phyloP scores from a whole-genome alignment of 2,888 invertebrate genomes.

The Thymelicus lineola region DNA sequence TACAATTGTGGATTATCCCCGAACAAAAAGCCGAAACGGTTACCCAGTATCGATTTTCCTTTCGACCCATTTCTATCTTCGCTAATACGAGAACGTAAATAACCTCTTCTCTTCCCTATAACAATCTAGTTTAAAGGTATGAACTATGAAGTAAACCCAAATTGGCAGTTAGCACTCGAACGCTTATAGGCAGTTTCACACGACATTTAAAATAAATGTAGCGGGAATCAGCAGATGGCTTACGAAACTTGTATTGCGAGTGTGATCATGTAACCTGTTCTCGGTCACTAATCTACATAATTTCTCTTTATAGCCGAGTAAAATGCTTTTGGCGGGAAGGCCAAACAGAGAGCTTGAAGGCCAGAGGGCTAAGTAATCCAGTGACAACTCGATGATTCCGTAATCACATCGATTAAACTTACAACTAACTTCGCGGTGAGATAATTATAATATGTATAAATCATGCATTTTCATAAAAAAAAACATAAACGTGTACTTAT shows the following conservation, averaged over 20 bases:
- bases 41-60: constrained; percentile 18
- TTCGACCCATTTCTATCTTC: constrained; percentile 12
- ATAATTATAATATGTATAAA: no score
- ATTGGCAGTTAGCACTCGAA: no score
- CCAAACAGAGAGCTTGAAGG: no score
- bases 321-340: background rate
- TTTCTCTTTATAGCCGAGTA: constrained; percentile 18
- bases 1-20: constrained; percentile 24
- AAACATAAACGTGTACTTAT: no score
- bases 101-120: background rate
- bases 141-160: background rate
- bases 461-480: no score
- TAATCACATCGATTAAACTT: no score
- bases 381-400: no score
- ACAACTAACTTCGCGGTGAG: no score
- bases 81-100: background rate
- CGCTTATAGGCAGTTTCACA: constrained; percentile 15
- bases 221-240: constrained; percentile 40
- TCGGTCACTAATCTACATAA: constrained; percentile 17
- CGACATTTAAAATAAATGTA: constrained; percentile 12
- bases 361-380: no score
- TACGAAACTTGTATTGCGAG: constrained; percentile 40
- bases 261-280: constrained; percentile 39
- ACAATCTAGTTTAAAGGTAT: background rate
- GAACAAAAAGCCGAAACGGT: constrained; percentile 23